These are phyloP conservation scores for Chloromyia formosa DNA, from an alignment of 2,888 invertebrate species.

Conservation along the genomic window DNA sequence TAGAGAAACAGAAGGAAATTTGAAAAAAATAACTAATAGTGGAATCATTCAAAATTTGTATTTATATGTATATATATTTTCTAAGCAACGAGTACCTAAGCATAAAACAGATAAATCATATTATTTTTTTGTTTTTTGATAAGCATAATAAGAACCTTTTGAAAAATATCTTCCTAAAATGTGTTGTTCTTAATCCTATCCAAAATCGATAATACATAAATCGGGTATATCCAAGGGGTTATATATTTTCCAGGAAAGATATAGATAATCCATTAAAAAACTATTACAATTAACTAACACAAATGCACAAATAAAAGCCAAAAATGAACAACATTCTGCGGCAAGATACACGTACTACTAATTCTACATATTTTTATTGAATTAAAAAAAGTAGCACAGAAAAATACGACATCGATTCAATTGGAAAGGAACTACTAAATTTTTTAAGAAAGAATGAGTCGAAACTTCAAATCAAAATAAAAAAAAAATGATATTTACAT, in stretches of 20 bases:
- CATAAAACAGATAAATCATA: too few species aligned
- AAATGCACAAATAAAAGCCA: conserved; percentile 43
- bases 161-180: too few species aligned
- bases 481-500: too few species aligned
- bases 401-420: background rate
- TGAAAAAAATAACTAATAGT: background rate
- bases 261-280: conserved; percentile 25
- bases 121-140: too few species aligned
- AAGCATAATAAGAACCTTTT: too few species aligned
- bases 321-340: conserved; percentile 45
- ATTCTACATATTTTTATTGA: background rate
- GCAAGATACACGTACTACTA: background rate
- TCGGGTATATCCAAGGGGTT: background rate
- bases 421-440: background rate
- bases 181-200: background rate
- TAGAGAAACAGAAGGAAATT: background rate
- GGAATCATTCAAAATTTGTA: background rate
- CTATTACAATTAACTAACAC: conserved; percentile 17
- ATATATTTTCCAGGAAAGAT: conserved; percentile 49
- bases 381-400: background rate
- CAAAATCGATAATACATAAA: conserved; percentile 28
- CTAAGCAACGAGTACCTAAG: too few species aligned
- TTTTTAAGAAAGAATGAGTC: too few species aligned
- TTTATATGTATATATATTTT: background rate
- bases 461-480: too few species aligned